Conservation (phyloP, 2,888 invertebrate species). For the Drosophila koepferae region DNA sequence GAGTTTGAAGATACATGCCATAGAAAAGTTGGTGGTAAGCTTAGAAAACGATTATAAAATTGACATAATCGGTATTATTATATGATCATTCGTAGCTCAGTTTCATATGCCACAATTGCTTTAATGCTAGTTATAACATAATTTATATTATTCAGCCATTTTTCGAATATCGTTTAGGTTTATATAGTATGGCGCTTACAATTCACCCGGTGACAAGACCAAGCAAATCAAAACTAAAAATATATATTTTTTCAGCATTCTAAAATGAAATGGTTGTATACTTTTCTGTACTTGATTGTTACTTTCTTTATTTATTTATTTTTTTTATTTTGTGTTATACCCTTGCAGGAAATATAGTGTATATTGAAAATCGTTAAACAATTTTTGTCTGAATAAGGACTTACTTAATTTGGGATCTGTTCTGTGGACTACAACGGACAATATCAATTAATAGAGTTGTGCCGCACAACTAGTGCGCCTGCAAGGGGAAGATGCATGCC, state of each 20-base stretch:
- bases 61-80: conserved; percentile 55
- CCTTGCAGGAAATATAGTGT: conserved; percentile 1
- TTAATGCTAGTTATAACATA: conserved; percentile 46
- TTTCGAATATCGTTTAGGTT: conserved; percentile 35
- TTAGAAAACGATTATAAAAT: conserved; percentile 44
- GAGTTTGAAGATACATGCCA: conserved; percentile 15
- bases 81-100: conserved; percentile 32
- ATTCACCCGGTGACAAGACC: conserved; percentile 4
- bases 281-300: conserved; percentile 23
- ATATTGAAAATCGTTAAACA: background rate
- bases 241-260: conserved; percentile 10
- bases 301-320: conserved; percentile 13
- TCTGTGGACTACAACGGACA: background rate
- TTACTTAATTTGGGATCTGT: background rate
- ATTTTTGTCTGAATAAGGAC: background rate
- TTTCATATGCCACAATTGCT: conserved; percentile 35
- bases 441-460: background rate
- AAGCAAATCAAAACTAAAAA: conserved; percentile 24
- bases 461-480: background rate
- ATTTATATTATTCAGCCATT: conserved; percentile 54
- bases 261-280: conserved; percentile 18
- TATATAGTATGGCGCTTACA: conserved; percentile 47
- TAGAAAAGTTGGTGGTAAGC: conserved; percentile 24
- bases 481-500: conserved; percentile 1
- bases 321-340: background rate